Percentiles rank a stretch among this genome's conserved stretches.
These are phyloP conservation scores for Nesogale talazaci DNA, from an alignment of 2,113 vertebrate species.

Conservation along the genomic window DNA sequence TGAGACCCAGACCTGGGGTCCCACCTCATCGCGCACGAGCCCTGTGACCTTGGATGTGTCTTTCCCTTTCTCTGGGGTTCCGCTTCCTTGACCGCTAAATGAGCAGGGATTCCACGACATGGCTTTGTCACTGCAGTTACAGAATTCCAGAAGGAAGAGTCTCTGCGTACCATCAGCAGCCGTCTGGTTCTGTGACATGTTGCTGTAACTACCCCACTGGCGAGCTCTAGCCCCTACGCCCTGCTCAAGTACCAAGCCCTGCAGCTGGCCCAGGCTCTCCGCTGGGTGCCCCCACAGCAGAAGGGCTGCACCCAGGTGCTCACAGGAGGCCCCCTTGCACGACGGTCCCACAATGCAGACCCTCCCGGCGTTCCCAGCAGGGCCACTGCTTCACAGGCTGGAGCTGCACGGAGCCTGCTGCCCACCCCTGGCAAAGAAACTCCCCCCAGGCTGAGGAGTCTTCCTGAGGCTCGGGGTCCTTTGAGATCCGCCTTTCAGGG, in stretches of 20 bases:
- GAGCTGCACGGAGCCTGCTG: neutral
- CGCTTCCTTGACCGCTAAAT: constrained; percentile 57
- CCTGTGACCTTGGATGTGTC: constrained; percentile 55
- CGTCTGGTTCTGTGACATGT: constrained; percentile 32
- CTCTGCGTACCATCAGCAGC: constrained; percentile 7
- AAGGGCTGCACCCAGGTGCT: neutral
- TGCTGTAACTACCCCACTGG: constrained; percentile 35
- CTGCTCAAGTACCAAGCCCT: constrained; percentile 50
- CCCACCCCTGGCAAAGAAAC: neutral
- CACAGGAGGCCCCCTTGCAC: constrained; percentile 1
- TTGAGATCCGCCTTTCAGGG: neutral
- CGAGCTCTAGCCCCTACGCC: constrained; percentile 35
- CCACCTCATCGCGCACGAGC: constrained; percentile 35
- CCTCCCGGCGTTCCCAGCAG: neutral
- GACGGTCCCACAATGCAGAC: constrained; percentile 4
- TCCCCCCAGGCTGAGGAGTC: neutral
- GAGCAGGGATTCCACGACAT: constrained; percentile 50
- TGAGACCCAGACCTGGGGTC: neutral
- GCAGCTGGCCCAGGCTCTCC: neutral
- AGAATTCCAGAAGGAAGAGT: constrained; percentile 57
- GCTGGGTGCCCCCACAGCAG: neutral
- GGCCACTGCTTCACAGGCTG: neutral
- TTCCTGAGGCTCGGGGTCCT: too few species aligned
- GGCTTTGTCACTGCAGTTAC: constrained; percentile 50
- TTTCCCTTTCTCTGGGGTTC: constrained; percentile 53